Base-by-base conservation (phyloP, 2,113 vertebrate genomes). In the Cheirogaleus medius region DNA sequence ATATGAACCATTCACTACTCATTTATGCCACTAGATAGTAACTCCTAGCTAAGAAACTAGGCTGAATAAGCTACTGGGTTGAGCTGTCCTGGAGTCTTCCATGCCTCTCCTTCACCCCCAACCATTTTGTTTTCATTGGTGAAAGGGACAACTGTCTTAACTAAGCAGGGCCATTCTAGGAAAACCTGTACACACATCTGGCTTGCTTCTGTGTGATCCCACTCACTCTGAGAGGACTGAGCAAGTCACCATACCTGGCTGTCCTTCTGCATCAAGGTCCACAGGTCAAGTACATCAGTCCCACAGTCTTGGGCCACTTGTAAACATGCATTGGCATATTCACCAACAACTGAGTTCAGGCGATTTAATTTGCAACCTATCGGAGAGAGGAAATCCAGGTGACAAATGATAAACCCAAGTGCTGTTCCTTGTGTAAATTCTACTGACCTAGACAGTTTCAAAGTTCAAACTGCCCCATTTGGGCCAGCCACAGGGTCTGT, bases 221-320 rank as follows among this genome's bases (percentile, higher is more conserved):
- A 17, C 68, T 11, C n/a, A n/a, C n/a, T n/a, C 44, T 0, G 0
- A 7, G 0, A 29, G 74, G 34, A 8, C 44, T 1, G 0, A 71
- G 85, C 39, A 23, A 18, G n/a, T 29, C 64, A 42, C 9, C 77
- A 1, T 97, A 99, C 99, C 99, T 99, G 97, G 74, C 95, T 98
- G 3, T 99, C 98, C 96, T 99, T 98, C 92, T 99, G 99, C 99
- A 99, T 99, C 42, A 99, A 98, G 0, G 99, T 99, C 99, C 99
- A 99, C 69, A 99, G 99, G 98, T 99, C 99, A 0, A 99, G 97
- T 23, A 99, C 98, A 0, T 99, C 99, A 0, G 98, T 98, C 2
- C 99, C 99, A 4, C 99, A 99, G 74, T 99, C 99, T 37, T 37
- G 60, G 1, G 99, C 99, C 0, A 99, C 98, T 82, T 98, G 98